Base-by-base conservation (phyloP, 2,888 invertebrate genomes). In the Luffia ferchaultella region DNA sequence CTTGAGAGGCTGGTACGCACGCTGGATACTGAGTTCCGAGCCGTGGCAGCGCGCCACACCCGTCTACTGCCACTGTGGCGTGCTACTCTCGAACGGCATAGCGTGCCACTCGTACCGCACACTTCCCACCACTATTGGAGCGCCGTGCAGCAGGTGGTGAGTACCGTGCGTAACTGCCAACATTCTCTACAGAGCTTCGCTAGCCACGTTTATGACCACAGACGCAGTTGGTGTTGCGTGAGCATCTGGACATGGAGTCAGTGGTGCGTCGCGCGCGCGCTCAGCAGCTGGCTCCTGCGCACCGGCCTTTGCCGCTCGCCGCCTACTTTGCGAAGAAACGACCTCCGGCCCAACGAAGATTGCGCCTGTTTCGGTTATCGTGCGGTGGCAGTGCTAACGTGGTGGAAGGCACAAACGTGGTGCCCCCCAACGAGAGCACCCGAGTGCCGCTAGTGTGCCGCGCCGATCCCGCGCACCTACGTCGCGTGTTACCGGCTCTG, bases 181-280 rank as follows among this genome's bases (percentile, higher is more conserved):
- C 18, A 30, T 20, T 15, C 20, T 20, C 20, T 15, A 18, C 18
- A 19, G 45, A 19, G 12, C 18, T 18, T 45, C 18, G 19, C 41
- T 9, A 43, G 41, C 48, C 48, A 19, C 18, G 20, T 42, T 19
- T 41, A 42, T 20, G 19, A 20, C 16, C 15, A 49, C 42, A 49
- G 30, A 70, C 96, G 45, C 94, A 96, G 76, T 84, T 93, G 3
- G 83, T 96, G 9, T 76, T 96, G 30, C 92, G 92, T 16, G 95
- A 95, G 65, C 96, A 96, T 73, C 77, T 96, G 58, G 94, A 96
- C 67, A 91, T 96, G 50, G 91, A 93, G 73, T 94, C 30, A n/a
- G 72, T 40, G 15, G 30, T 47, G n/a, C 20, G 20, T 40, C 7
- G 40, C 40, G 40, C 40, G 40, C 9, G 9, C 3, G 16, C 42